Evolutionary conservation across 2,888 invertebrate species (phyloP).

Genomic region (Parnassius apollo): DNA sequence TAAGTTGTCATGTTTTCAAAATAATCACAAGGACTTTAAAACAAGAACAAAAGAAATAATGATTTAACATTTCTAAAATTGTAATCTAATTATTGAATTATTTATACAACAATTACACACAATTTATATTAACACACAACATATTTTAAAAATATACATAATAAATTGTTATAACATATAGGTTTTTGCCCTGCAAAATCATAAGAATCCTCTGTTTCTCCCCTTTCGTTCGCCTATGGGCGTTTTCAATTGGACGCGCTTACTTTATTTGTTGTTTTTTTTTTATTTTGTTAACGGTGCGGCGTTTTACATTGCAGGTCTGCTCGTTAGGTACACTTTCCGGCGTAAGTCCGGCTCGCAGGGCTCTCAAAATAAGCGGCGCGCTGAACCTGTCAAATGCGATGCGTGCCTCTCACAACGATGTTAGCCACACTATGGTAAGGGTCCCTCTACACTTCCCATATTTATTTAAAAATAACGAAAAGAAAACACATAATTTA

Average conservation of each 20-base stretch:
- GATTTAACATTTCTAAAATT: neutral
- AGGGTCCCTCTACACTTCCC: conserved; percentile 47
- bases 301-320: conserved; percentile 82
- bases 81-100: neutral
- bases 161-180: conserved; percentile 10
- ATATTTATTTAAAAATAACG: conserved; percentile 20
- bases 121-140: conserved; percentile 44
- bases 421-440: conserved; percentile 79
- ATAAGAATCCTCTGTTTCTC: conserved; percentile 67
- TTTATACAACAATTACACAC: conserved; percentile 15
- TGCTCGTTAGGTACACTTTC: conserved; percentile 82
- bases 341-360: conserved; percentile 81
- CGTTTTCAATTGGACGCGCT: conserved; percentile 78
- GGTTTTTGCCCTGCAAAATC: conserved; percentile 55
- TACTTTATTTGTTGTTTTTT: conserved; percentile 66
- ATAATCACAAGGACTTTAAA: neutral
- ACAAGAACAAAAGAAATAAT: neutral
- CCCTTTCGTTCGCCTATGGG: conserved; percentile 74
- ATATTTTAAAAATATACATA: conserved; percentile 35
- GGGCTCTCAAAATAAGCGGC: conserved; percentile 77
- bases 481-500: conserved; percentile 9
- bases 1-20: neutral
- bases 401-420: conserved; percentile 81
- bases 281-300: conserved; percentile 79
- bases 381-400: conserved; percentile 78